Evolutionary conservation across 2,888 invertebrate species (phyloP), one percentile per base, ranked within the genome.

Genomic region (Galerucella pusilla): DNA sequence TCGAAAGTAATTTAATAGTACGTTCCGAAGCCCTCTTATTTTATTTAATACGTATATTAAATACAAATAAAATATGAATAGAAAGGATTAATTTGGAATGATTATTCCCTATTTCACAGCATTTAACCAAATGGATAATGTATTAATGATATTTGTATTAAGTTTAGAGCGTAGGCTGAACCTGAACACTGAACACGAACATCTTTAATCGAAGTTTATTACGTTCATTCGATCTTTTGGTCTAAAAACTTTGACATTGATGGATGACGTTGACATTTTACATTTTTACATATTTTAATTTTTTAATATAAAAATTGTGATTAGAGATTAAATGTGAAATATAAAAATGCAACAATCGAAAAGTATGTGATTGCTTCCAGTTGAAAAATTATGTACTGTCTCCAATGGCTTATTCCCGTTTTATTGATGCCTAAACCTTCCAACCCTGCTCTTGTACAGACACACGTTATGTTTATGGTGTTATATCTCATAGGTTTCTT

Each of bases 381-480:
- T n/a, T 42, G 66, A 60, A 49, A 74, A 83, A 84, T 78, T 83
- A 97, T 97, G 97, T 97, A 98, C 91, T 98, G 97, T 90, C 92
- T 98, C 85, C 97, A 98, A 91, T 97, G 97, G 95, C 91, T 99
- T 85, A 95, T 99, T 84, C 98, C 98, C 75, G 97, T 99, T 83
- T 91, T 99, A 79, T 91, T 99, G 80, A 97, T 99, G 88, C 98
- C 99, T 81, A 99, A 98, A 89, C 98, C 99, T 73, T 93, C 97
- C 79, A 98, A 99, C 89, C 98, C 98, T 84, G 97, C 97, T 54
- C 90, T 98, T 76, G 92, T 98, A 83, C 96, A 98, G 87, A 98
- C 98, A 72, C 97, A 98, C 88, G 97, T 97, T 77, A 96, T 98
- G 94, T 98, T 99, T 88, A 97, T 99, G 92, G 94, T 97, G 80